Evolutionary conservation across 2,113 vertebrate genomes (phyloP), one percentile per base, ranked within the genome.

Genomic region (Engraulis encrasicolus): DNA sequence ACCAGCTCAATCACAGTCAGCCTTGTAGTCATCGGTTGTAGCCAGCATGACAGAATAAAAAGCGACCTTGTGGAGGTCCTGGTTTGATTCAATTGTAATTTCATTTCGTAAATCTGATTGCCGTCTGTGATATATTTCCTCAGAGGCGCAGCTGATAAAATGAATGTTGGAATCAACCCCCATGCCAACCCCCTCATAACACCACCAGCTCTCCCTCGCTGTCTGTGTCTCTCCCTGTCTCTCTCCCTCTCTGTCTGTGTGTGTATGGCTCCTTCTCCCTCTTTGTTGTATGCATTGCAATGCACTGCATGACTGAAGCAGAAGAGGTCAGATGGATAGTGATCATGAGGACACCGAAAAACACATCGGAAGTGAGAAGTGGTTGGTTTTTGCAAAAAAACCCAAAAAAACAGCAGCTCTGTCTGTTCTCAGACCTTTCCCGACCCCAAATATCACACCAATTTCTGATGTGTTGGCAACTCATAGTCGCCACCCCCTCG

Each of bases 301-400:
- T 83, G 85, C 89, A 18, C 90, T 88, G 84, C 85, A 83, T 36
- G 83, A 80, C 91, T 90, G 91, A 86, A 93, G 11, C 86, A 89
- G 40, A 45, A 3, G 14, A 77, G 81, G 86, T 81, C 23, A 81
- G 82, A 74, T 38, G 81, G 54, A 85, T 81, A 87, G 90, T 89
- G 90, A 89, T 90, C 87, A 83, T 27, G 20, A 87, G 85, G 83
- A 87, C 38, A 66, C 36, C 11, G 23, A 86, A 48, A 80, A 81
- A 90, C 78, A 54, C 78, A 49, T 48, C 85, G 87, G 18, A 34
- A 34, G 66, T 58, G 50, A 37, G 77, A 19, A 31, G 50, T 50
- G 14, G 54, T 74, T 34, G 27, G 31, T 74, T n/a, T n/a, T n/a
- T 34, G 66, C 31, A 80, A 45, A n/a, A n/a, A n/a, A n/a, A 6